Conservation (phyloP, 1,140 invertebrate genomes). For the Drosophila grimshawi region DNA sequence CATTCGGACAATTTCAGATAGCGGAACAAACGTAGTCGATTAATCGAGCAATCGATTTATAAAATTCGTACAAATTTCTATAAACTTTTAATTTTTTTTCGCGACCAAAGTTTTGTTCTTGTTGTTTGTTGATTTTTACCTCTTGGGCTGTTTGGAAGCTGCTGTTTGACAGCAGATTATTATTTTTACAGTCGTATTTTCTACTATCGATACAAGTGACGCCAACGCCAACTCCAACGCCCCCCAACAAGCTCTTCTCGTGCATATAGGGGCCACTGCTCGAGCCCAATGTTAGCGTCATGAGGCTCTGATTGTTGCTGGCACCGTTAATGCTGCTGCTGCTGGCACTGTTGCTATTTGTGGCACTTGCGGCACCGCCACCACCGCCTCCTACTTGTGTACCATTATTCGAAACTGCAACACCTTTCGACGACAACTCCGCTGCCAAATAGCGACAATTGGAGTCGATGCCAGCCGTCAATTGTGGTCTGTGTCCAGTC, state of each 20-base stretch:
- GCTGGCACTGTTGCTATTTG: neutral
- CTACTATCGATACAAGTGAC: conserved; percentile 60
- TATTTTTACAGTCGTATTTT: conserved; percentile 66
- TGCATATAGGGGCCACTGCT: conserved; percentile 48
- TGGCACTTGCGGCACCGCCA: neutral
- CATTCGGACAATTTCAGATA: no score
- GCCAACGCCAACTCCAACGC: conserved; percentile 50
- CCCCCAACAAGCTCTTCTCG: conserved; percentile 47
- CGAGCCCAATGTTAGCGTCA: conserved; percentile 43
- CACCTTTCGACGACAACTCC: conserved; percentile 33
- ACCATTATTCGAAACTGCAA: neutral
- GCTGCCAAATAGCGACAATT: conserved; percentile 44
- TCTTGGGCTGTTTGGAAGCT: conserved; percentile 58
- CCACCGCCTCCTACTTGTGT: conserved; percentile 10
- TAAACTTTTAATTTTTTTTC: no score
- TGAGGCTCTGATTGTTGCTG: conserved; percentile 33
- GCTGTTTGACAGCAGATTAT: conserved; percentile 59
- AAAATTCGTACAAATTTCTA: no score
- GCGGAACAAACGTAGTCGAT: no score
- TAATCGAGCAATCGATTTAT: no score
- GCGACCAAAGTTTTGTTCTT: neutral
- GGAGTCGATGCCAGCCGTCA: conserved; percentile 36
- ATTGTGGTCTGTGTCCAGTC: conserved; percentile 32
- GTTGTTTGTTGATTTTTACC: conserved; percentile 32
- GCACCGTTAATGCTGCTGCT: conserved; percentile 13